phyloP scores from a whole-genome alignment of 2,888 invertebrate genomes.

The Synergus japonicus region DNA sequence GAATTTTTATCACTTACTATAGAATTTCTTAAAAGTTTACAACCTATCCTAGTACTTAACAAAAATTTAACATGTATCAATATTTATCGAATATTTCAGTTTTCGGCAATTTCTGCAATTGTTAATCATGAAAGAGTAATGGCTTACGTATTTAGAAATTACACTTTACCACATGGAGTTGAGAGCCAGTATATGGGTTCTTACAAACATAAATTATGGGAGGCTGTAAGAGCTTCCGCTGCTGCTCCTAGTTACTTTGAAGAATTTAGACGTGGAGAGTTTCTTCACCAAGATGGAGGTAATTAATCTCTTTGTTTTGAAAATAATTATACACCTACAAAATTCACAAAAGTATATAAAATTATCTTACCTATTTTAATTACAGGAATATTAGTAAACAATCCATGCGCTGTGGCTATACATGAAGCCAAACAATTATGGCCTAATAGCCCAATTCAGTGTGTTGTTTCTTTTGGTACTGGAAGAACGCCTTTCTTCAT shows the following conservation, averaged over 20 bases:
- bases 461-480: conserved; percentile 91
- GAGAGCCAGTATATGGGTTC: conserved; percentile 86
- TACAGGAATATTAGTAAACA: conserved; percentile 92
- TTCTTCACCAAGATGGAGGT: conserved; percentile 83
- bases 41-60: background rate
- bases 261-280: conserved; percentile 85
- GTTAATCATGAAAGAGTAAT: conserved; percentile 86
- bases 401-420: conserved; percentile 92
- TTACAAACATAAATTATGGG: conserved; percentile 86
- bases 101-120: conserved; percentile 88
- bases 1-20: background rate
- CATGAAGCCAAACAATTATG: conserved; percentile 92
- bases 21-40: background rate
- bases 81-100: conserved; percentile 76
- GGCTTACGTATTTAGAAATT: conserved; percentile 92
- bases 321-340: background rate
- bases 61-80: background rate
- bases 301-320: conserved; percentile 60
- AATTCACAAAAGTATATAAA: background rate
- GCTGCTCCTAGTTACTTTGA: conserved; percentile 96
- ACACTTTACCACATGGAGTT: conserved; percentile 85
- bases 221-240: conserved; percentile 92
- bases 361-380: conserved; percentile 77
- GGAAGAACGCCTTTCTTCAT: conserved; percentile 79
- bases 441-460: conserved; percentile 86